A percentile compares a stretch with the other conserved stretches of the same genome.
These are phyloP conservation scores for Heliconius charithonia DNA, from an alignment of 2,888 invertebrate species.

Conservation along the genomic window DNA sequence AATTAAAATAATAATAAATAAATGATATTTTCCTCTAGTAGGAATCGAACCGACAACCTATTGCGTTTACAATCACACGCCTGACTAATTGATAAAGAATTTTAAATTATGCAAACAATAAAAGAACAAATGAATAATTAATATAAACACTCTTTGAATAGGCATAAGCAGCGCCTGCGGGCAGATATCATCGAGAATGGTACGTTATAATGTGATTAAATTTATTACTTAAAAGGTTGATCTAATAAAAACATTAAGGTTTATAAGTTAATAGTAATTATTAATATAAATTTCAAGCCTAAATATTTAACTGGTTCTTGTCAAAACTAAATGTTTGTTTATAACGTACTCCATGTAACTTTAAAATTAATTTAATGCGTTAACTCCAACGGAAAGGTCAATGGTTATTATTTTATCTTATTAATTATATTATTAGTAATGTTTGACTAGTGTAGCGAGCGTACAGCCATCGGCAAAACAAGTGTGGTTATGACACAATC, in stretches of 20 bases:
- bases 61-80: no score
- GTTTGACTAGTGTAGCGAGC: background rate
- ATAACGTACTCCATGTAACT: constrained; percentile 21
- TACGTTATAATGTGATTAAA: constrained; percentile 16
- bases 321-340: constrained; percentile 20
- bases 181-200: constrained; percentile 20
- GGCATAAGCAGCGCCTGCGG: constrained; percentile 25
- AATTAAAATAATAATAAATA: no score
- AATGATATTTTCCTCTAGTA: no score
- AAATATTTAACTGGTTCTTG: background rate
- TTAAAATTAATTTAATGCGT: constrained; percentile 31
- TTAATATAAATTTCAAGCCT: background rate
- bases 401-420: constrained; percentile 31
- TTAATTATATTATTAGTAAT: constrained; percentile 24
- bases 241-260: constrained; percentile 15
- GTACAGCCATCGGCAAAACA: constrained; percentile 21
- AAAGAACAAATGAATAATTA: constrained; percentile 13
- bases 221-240: constrained; percentile 20
- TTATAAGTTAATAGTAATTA: constrained; percentile 9
- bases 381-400: constrained; percentile 29
- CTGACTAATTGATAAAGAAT: background rate
- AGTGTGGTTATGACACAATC: constrained; percentile 24
- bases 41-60: no score
- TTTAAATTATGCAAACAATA: constrained; percentile 12
- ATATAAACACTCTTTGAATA: constrained; percentile 24